Evolutionary conservation across 2,113 vertebrate genomes (phyloP).

Genomic region (rabbit (Oryctolagus cuniculus)): DNA sequence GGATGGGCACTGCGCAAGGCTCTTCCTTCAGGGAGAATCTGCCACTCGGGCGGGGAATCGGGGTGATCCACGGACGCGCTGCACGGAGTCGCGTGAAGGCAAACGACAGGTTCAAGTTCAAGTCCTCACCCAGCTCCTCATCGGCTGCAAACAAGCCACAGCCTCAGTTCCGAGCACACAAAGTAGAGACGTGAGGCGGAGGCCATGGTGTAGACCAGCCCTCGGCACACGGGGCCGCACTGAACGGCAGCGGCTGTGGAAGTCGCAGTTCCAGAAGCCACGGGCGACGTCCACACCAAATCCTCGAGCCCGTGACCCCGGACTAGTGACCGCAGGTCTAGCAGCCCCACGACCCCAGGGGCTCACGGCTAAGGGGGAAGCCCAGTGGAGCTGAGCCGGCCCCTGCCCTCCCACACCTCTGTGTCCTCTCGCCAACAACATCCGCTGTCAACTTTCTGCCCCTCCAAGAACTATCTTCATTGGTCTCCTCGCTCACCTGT

Average conservation of each 20-base stretch:
- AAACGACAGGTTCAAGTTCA: not conserved
- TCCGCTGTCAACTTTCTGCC: not conserved
- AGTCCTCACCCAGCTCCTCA: not conserved
- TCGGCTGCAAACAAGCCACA: not conserved
- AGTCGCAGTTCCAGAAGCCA: not conserved
- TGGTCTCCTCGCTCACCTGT: not conserved
- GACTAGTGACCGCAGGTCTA: not conserved
- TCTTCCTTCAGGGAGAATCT: not conserved
- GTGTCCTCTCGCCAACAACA: too few relatives aligned
- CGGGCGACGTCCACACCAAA: not conserved
- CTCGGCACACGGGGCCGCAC: fast-evolving
- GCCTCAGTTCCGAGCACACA: too few relatives aligned
- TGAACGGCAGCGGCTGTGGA: fast-evolving
- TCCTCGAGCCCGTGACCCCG: not conserved
- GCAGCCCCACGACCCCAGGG: not conserved
- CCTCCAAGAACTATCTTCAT: not conserved
- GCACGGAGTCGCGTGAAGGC: not conserved
- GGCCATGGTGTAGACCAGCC: fast-evolving
- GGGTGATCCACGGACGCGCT: fast-evolving
- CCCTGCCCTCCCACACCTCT: too few relatives aligned
- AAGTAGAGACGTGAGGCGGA: not conserved
- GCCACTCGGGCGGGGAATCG: not conserved
- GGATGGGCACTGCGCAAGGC: too few relatives aligned
- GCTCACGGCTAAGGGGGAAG: fast-evolving
- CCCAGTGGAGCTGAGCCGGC: fast-evolving